Base-by-base conservation (phyloP, 2,797 vertebrate species). In the Delichon dasypus region DNA sequence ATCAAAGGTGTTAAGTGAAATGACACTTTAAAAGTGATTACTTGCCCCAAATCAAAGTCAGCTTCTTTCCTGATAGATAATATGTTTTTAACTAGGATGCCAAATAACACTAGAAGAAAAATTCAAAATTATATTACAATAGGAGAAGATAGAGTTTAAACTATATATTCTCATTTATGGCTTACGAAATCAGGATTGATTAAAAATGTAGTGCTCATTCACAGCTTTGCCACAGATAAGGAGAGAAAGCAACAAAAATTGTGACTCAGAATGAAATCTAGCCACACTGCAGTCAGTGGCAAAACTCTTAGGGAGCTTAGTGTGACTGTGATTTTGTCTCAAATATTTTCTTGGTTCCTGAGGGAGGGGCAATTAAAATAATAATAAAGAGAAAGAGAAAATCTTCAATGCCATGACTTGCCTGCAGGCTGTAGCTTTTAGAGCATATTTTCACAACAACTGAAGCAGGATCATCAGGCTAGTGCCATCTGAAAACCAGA, bases 191-290 rank as follows among this genome's bases (percentile, higher is more conserved):
- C 1, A 1, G 73, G 66, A 96, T 93, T 94, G 94, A 86, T 95
- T 95, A 70, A 80, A 92, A 94, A 91, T 88, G 55, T 85, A 80
- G 71, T 55, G 47, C 64, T 97, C 66, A 86, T 92, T 96, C 76
- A 89, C 92, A 96, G 87, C 76, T 95, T 93, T 91, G 58, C 58
- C 73, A 90, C 89, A 73, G 73, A 90, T 74, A 60, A 94, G 66
- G 87, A 88, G 82, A 91, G 83, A 93, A 89, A 3, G 27, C 84
- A 90, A 80, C 9, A 14, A 85, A 94, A 88, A 75, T 54, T 85
- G 61, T 92, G 87, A 94, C 87, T 96, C 81, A 94, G 73, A 95
- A 92, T 74, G 72, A 93, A 89, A 95, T 92, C 81, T 84, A 94
- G 93, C 78, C 84, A 53, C 22, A 12, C 66, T 77, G 40, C 58